Evolutionary conservation across 1,140 invertebrate genomes (phyloP), one percentile per base, ranked within the genome.

Genomic region (Holotrichia oblita): DNA sequence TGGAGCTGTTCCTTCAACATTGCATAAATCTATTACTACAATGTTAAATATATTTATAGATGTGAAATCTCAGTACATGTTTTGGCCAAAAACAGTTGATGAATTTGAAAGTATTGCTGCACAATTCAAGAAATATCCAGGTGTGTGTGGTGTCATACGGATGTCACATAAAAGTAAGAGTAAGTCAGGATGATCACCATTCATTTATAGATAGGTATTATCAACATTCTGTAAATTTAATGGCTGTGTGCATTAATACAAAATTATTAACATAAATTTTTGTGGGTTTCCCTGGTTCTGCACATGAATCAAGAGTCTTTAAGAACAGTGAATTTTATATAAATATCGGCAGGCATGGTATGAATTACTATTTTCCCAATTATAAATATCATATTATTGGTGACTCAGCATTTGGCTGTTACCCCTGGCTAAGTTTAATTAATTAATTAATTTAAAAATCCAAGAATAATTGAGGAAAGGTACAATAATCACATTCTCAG

Each of bases 401-500:
- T 61, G n/a, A 17, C 14, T 44, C 42, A 61, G 3, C 55, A 14
- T 61, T 22, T 61, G 10, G n/a, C n/a, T n/a, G n/a, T n/a, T n/a
- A n/a, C n/a, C n/a, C n/a, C n/a, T n/a, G n/a, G n/a, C n/a, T n/a
- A 61, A 8, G 7, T 3, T n/a, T 61, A 22, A n/a, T 61, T 61
- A 22, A 61, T 61, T n/a, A 22, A 0, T 12, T n/a, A 12, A 40
- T 20, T 44, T 48, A 76, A 76, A 42, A 22, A 77, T 69, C 27
- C 24, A 40, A 40, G 24, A 69, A 64, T 55, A 22, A 69, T n/a
- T 10, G 42, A 59, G 4, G 22, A 77, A 77, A 77, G 59, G 20
- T 61, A 69, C 27, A 75, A 79, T 44, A 79, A 79, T 77, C 78
- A 73, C 40, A 34, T 72, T 55, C 41, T 80, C n/a, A 80, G 79